Conservation (phyloP, 2,888 invertebrate species). For the Acheta domesticus region DNA sequence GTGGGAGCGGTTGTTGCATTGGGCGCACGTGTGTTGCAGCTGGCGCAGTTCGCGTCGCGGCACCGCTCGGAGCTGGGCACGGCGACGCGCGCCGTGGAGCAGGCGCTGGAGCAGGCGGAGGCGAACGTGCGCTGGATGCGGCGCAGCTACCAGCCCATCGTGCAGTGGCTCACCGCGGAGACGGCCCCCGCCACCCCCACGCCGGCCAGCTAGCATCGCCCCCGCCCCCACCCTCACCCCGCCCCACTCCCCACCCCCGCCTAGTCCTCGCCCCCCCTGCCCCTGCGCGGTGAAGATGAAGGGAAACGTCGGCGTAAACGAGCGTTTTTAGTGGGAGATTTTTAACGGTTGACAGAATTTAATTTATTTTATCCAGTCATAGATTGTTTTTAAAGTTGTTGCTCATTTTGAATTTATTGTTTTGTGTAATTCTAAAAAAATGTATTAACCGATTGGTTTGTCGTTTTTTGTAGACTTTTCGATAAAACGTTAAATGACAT, state of each 20-base stretch:
- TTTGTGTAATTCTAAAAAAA: too few relatives aligned
- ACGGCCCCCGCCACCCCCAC: constrained; percentile 22
- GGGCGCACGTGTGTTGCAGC: constrained; percentile 53
- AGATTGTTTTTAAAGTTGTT: too few relatives aligned
- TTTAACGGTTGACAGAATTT: too few relatives aligned
- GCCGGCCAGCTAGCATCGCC: background rate
- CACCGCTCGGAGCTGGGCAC: constrained; percentile 64
- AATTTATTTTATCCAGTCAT: too few relatives aligned
- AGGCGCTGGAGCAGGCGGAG: constrained; percentile 74
- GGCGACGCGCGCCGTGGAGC: constrained; percentile 66
- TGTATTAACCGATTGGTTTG: too few relatives aligned
- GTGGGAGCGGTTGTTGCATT: background rate
- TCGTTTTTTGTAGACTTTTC: too few relatives aligned
- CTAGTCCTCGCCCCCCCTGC: background rate
- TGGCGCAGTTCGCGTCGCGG: constrained; percentile 64
- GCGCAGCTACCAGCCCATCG: constrained; percentile 68
- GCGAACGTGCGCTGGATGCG: constrained; percentile 84
- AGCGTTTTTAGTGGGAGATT: too few relatives aligned
- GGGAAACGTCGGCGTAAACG: too few relatives aligned
- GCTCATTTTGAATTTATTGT: too few relatives aligned
- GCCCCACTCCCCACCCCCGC: background rate
- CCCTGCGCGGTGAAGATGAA: too few relatives aligned
- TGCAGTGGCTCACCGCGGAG: constrained; percentile 62
- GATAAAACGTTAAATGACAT: too few relatives aligned
- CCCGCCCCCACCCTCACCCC: background rate